phyloP scores from a whole-genome alignment of 2,113 vertebrate genomes.

The Bufo bufo region DNA sequence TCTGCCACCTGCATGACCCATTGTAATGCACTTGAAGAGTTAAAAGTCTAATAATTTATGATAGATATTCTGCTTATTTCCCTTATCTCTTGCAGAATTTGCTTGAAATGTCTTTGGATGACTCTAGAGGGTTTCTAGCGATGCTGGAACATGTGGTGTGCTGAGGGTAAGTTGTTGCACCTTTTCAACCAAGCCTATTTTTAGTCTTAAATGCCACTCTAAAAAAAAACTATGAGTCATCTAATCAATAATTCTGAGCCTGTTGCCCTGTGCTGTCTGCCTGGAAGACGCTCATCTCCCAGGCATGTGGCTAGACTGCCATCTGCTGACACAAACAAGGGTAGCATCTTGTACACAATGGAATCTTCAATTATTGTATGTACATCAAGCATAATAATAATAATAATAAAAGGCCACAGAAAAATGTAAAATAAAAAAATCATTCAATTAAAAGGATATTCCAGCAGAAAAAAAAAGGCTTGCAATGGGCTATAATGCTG shows the following conservation, averaged over 20 bases:
- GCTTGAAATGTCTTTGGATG: neutral
- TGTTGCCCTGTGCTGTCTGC: neutral
- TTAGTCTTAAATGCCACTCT: neutral
- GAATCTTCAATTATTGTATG: neutral
- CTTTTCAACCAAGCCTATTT: conserved; percentile 32
- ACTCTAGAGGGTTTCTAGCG: neutral
- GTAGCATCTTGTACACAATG: neutral
- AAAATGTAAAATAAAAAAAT: too few species aligned
- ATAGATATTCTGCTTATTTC: neutral
- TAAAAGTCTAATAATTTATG: neutral
- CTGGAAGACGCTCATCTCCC: neutral
- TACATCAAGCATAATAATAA: too few species aligned
- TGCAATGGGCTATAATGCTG: too few species aligned
- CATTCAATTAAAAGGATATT: too few species aligned
- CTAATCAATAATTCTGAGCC: conserved; percentile 44
- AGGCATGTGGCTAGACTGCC: conserved; percentile 29
- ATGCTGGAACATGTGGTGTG: neutral
- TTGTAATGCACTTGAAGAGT: neutral
- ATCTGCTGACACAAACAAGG: conserved; percentile 15
- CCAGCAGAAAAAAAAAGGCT: too few species aligned
- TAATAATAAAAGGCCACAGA: too few species aligned
- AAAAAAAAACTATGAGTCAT: conserved; percentile 22
- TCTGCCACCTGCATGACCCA: neutral
- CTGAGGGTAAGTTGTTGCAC: neutral
- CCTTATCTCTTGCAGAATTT: neutral